A percentile compares a stretch with the other conserved stretches of the same genome.
phyloP scores from a whole-genome alignment of 2,797 vertebrate genomes.

The Phyllotis vaccarum region DNA sequence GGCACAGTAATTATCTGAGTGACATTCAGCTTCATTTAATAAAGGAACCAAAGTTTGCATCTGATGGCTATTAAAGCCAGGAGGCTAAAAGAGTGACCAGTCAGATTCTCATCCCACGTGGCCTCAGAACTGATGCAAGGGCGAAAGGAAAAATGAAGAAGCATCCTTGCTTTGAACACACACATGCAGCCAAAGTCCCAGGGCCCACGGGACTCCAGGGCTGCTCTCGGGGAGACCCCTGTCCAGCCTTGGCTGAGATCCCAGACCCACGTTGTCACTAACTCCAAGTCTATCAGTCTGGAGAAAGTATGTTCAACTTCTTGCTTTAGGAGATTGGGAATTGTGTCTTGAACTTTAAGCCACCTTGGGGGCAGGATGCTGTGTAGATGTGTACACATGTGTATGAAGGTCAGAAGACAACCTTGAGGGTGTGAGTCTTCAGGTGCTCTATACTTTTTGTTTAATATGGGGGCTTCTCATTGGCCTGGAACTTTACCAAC shows the following conservation, averaged over 20 bases:
- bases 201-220: background rate
- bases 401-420: background rate
- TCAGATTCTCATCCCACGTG: conserved; percentile 5
- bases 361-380: background rate
- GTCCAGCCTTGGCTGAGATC: background rate
- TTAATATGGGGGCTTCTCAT: background rate
- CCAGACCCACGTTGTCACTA: background rate
- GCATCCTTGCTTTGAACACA: background rate
- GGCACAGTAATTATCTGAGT: conserved; percentile 75
- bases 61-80: conserved; percentile 78
- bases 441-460: background rate
- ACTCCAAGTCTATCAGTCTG: background rate
- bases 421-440: background rate
- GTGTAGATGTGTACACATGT: background rate
- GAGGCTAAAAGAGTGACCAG: conserved; percentile 71
- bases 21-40: conserved; percentile 66
- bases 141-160: conserved; percentile 9
- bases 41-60: conserved; percentile 66
- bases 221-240: background rate
- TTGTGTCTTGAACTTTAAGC: background rate
- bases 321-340: background rate
- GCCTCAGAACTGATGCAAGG: background rate
- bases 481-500: background rate
- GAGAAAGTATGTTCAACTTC: background rate
- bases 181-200: background rate